Conservation (phyloP, 1,140 invertebrate genomes). For the Zaprionus ghesquierei region DNA sequence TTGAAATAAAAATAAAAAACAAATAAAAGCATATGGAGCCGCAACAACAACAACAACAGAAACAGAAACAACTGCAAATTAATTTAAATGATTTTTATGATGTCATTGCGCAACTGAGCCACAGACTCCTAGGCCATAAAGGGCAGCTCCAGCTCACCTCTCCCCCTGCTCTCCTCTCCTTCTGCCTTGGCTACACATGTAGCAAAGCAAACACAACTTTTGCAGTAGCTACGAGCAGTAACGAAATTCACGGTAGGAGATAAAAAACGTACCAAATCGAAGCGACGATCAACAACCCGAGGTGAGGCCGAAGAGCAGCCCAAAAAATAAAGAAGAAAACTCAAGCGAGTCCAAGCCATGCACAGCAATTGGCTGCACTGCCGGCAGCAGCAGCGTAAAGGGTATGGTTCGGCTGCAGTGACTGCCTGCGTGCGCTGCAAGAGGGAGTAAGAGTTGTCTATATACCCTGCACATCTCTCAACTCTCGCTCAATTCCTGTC, state of each 20-base stretch:
- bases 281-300: conserved; percentile 78
- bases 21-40: conserved; percentile 77
- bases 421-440: background rate
- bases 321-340: conserved; percentile 1
- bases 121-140: conserved; percentile 3
- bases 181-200: background rate
- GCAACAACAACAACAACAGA: conserved; percentile 43
- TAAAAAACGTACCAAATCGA: conserved; percentile 79
- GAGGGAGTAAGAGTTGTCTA: too few species aligned
- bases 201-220: background rate
- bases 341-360: conserved; percentile 11
- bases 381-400: conserved; percentile 20
- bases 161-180: background rate
- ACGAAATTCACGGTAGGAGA: conserved; percentile 81
- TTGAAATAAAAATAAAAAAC: conserved; percentile 65
- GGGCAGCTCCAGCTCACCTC: too few species aligned
- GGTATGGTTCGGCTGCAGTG: background rate
- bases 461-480: too few species aligned
- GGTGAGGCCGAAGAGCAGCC: conserved; percentile 38
- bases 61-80: conserved; percentile 72
- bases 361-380: conserved; percentile 46
- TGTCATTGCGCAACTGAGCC: conserved; percentile 77
- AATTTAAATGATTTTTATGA: conserved; percentile 81
- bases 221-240: conserved; percentile 73
- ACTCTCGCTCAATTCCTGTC: background rate